Evolutionary conservation across 2,888 invertebrate genomes (phyloP), one percentile per base, ranked within the genome.

Genomic region (Anticlea derivata): DNA sequence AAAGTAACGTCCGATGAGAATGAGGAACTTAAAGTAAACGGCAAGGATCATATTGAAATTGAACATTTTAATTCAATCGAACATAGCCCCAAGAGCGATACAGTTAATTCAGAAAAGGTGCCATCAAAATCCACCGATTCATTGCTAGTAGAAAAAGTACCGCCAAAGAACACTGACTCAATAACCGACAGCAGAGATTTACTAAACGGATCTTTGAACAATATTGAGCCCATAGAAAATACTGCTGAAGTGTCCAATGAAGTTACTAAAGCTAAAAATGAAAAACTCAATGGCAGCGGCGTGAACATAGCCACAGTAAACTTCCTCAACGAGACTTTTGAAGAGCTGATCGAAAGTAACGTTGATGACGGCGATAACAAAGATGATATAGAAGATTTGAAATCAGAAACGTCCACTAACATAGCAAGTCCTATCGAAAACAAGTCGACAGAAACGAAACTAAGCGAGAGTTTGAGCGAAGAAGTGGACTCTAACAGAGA

Each of bases 271-370:
- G 10, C 34, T 7, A 43, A 45, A 41, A 7, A 8, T n/a, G 12
- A 13, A n/a, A 45, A 75, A 54, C 75, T 78, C 41, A 86, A 85
- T 44, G 83, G 83, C 0, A 68, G 68, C 5, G 81, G 76, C 34
- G 77, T 85, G 62, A 79, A 83, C 7, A 88, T 74, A 47, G 89
- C 89, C 0, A 89, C 83, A 1, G 86, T 88, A 0, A 78, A 83
- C 57, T 86, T 86, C 66, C 60, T 90, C 7, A 83, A 70, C 44
- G 87, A 87, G 61, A 75, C 83, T 0, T 89, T 88, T 49, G 90
- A 90, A 66, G 88, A 89, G 56, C 64, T 90, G 1, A 51, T 86
- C 6, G 91, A 91, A 44, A 91, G 88, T 51, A 91, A 91, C 49
- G 88, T 91, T 2, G 86, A 87, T 50, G 84, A 83, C 29, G 71